These are phyloP conservation scores for Cyrtonyx montezumae DNA, from an alignment of 2,113 vertebrate genomes.

Conservation along the genomic window DNA sequence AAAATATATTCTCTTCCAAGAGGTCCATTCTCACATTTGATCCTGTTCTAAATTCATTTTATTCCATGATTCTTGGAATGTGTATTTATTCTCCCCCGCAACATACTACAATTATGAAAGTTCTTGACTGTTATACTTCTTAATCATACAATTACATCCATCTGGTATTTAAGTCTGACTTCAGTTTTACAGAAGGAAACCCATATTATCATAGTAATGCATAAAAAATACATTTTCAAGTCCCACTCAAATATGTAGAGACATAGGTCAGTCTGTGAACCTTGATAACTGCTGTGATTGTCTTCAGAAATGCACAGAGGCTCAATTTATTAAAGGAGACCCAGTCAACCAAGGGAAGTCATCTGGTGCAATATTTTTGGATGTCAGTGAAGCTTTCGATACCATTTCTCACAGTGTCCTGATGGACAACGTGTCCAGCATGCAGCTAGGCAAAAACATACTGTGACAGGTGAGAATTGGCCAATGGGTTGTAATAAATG, in stretches of 20 bases:
- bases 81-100: background rate
- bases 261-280: background rate
- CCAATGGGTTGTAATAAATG: background rate
- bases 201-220: background rate
- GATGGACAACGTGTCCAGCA: too few relatives aligned
- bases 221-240: too few relatives aligned
- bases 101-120: background rate
- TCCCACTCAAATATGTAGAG: too few relatives aligned
- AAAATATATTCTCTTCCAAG: background rate
- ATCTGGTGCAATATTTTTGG: background rate
- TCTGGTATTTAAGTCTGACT: background rate
- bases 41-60: background rate
- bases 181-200: background rate
- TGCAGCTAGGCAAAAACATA: background rate
- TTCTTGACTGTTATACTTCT: background rate
- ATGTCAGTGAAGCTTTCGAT: background rate
- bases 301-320: background rate
- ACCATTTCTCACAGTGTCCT: too few relatives aligned
- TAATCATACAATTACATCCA: background rate
- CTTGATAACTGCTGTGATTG: background rate
- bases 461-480: background rate
- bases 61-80: background rate
- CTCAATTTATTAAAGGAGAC: background rate
- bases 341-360: background rate
- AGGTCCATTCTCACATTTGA: background rate